These are phyloP conservation scores for Lytechinus pictus DNA, from an alignment of 35 echinoderm and acorn worm genomes.

Conservation along the genomic window DNA sequence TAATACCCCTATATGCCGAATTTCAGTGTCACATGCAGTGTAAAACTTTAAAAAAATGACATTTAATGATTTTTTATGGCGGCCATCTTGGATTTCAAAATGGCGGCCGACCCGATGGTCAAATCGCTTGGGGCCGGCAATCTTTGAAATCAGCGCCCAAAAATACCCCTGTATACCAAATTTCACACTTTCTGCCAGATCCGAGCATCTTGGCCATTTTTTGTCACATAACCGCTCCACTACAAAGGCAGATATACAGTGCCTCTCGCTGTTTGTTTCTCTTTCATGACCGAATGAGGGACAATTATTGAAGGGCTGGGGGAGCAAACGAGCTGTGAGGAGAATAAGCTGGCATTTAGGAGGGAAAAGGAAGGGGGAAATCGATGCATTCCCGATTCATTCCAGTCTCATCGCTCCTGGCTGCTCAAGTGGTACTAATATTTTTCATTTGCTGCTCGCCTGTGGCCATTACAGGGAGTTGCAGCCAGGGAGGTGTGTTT, in stretches of 20 bases:
- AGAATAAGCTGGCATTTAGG: constrained; percentile 10
- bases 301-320: constrained; percentile 1
- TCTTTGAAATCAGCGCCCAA: too few relatives aligned
- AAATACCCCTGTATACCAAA: too few relatives aligned
- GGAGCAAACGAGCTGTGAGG: background rate
- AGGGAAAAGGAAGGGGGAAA: background rate
- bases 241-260: background rate
- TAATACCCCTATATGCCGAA: too few relatives aligned
- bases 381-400: background rate
- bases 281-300: background rate
- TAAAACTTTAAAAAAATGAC: too few relatives aligned
- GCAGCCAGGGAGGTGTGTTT: background rate
- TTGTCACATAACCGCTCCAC: too few relatives aligned
- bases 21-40: too few relatives aligned
- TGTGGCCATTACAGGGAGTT: background rate
- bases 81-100: too few relatives aligned
- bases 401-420: background rate
- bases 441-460: background rate
- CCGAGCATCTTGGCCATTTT: too few relatives aligned
- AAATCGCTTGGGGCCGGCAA: too few relatives aligned
- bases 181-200: too few relatives aligned
- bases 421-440: constrained; percentile 18
- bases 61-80: too few relatives aligned
- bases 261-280: background rate
- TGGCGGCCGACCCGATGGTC: too few relatives aligned